phyloP scores from a whole-genome alignment of 2,797 vertebrate species.

The Brachyrhaphis roseni region DNA sequence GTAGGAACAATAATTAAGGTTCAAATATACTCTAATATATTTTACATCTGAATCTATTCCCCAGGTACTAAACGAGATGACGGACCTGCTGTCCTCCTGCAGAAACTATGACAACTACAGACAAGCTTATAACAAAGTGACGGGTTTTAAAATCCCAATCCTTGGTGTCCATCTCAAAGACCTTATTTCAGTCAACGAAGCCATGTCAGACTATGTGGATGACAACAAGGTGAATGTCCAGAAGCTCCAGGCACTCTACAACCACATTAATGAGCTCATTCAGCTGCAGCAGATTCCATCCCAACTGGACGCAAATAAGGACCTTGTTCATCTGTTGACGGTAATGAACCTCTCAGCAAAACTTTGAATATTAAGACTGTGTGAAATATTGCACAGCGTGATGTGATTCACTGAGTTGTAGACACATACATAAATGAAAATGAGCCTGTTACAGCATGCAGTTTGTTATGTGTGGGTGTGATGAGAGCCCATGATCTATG shows the following conservation, averaged over 20 bases:
- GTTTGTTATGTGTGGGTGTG: constrained; percentile 70
- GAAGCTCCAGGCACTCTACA: constrained; percentile 92
- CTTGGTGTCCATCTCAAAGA: constrained; percentile 96
- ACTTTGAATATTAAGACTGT: constrained; percentile 1
- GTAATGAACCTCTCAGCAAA: constrained; percentile 65
- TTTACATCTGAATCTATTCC: constrained; percentile 20
- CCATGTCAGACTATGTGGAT: constrained; percentile 92
- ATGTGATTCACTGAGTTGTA: constrained; percentile 49
- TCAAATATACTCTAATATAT: neutral
- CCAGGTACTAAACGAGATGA: constrained; percentile 95
- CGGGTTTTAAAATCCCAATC: constrained; percentile 94
- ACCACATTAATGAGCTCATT: constrained; percentile 92
- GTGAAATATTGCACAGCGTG: constrained; percentile 15
- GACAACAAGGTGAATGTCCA: constrained; percentile 92
- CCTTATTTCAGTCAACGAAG: constrained; percentile 92
- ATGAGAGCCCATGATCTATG: constrained; percentile 73
- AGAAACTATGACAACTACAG: constrained; percentile 95
- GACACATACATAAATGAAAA: constrained; percentile 62
- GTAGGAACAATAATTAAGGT: too few relatives aligned
- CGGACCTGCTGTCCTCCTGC: constrained; percentile 92
- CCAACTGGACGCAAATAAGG: constrained; percentile 92
- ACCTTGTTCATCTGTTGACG: constrained; percentile 94
- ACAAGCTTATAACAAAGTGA: constrained; percentile 87
- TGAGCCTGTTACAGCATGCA: constrained; percentile 60
- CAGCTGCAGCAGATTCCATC: constrained; percentile 92